Base-by-base conservation (phyloP, 2,797 vertebrate genomes). In the Enteromius thamalakanensis region DNA sequence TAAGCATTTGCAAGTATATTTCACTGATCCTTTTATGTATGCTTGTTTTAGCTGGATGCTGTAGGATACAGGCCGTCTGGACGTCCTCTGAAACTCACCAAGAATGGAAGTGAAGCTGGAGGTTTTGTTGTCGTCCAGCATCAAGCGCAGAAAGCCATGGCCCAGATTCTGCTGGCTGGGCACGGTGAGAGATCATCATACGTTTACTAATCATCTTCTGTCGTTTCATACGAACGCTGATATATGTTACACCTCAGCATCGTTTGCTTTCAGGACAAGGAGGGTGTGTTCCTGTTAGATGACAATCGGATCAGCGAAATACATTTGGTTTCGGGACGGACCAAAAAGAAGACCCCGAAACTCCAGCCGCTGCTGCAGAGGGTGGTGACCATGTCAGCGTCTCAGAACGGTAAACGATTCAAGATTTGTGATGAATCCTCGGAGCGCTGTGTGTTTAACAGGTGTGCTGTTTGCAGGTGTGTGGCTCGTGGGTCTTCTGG, bases 81-180 rank as follows among this genome's bases (percentile, higher is more conserved):
- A 37, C 34, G 0, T 37, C 34, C 34, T 37, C 7, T 42, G 29
- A 74, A 53, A 21, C 79, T 19, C 40, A 78, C 40, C 2, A 75
- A 90, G 82, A 37, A 99, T 99, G 98, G 96, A 98, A 80, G 85
- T 99, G 47, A 96, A 94, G 85, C 85, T 99, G 76, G 96, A 99
- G 87, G 96, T 99, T 29, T 90, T 99, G 80, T 80, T 97, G 76
- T 97, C 96, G 67, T 95, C 96, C 0, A 95, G 94, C 89, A 98
- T 98, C 93, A 98, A 96, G 87, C 94, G 96, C 85, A 98, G 95
- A 84, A 99, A 96, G 86, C 97, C 98, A 0, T 98, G 97, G 97
- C 96, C 97, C 42, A 94, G 94, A 14, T 92, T 99, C 89, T 95
- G 95, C 8, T 99, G 98, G 98, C 90, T 99, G 32, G 98, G 98